A percentile compares a stretch with the other conserved stretches of the same genome.
These are phyloP conservation scores for Nymphalis urticae DNA, from an alignment of 2,888 invertebrate genomes.

Conservation along the genomic window DNA sequence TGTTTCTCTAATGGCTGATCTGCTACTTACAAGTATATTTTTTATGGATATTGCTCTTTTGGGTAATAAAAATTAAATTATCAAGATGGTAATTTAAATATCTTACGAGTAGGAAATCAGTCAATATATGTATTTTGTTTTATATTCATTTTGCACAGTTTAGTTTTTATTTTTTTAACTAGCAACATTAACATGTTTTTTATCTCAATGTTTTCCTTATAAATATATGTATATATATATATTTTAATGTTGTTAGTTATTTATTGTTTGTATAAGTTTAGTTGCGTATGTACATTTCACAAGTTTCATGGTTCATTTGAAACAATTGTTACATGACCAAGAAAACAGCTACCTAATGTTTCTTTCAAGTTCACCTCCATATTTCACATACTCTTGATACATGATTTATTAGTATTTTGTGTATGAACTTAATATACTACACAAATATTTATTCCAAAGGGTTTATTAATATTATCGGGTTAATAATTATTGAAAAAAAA, in stretches of 20 bases:
- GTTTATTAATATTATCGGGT: too few relatives aligned
- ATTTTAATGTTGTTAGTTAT: conserved; percentile 17
- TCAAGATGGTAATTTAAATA: conserved; percentile 22
- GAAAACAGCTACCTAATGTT: too few relatives aligned
- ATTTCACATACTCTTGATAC: too few relatives aligned
- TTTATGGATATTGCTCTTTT: conserved; percentile 25
- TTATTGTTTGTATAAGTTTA: not conserved
- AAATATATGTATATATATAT: not conserved
- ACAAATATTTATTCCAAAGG: too few relatives aligned
- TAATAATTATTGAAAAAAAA: too few relatives aligned
- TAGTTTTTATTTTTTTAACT: not conserved
- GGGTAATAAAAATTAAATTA: conserved; percentile 2
- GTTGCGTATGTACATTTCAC: conserved; percentile 6
- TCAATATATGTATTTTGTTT: conserved; percentile 4
- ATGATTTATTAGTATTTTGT: too few relatives aligned
- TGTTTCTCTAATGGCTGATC: conserved; percentile 71
- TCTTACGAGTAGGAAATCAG: conserved; percentile 38
- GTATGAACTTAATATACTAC: too few relatives aligned
- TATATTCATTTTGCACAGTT: not conserved
- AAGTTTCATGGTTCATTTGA: not conserved
- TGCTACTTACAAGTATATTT: conserved; percentile 50
- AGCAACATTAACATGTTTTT: conserved; percentile 6
- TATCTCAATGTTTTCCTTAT: not conserved
- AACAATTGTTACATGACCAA: too few relatives aligned
- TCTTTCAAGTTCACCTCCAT: too few relatives aligned